Conservation (phyloP, 2,797 vertebrate genomes). For the Cottoperca gobio region DNA sequence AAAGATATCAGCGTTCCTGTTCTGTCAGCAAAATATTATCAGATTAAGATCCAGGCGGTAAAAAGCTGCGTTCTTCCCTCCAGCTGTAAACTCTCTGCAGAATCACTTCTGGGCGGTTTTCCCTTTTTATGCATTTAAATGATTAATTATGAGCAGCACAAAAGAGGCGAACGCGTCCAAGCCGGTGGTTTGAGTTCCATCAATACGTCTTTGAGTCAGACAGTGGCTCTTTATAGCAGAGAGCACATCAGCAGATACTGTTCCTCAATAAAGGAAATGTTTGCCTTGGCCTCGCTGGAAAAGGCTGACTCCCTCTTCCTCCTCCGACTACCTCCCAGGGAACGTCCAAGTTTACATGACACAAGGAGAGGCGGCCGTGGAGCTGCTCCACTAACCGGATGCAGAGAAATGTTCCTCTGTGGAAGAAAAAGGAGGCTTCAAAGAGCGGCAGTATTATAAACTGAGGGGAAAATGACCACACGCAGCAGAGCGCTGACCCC, state of each 20-base stretch:
- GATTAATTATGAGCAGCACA: constrained; percentile 64
- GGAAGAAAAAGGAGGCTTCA: constrained; percentile 73
- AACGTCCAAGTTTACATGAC: constrained; percentile 72
- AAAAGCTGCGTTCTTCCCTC: no score
- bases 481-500: constrained; percentile 62
- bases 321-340: constrained; percentile 71
- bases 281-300: no score
- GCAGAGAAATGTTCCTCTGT: constrained; percentile 66
- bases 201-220: constrained; percentile 70
- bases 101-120: constrained; percentile 26
- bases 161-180: constrained; percentile 39
- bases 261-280: constrained; percentile 78
- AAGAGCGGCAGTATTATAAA: constrained; percentile 70
- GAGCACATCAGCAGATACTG: constrained; percentile 71
- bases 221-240: constrained; percentile 73
- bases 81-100: constrained; percentile 39
- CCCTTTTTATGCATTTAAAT: constrained; percentile 30
- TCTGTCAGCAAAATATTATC: no score
- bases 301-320: no score
- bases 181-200: constrained; percentile 47
- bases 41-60: no score
- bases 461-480: constrained; percentile 69
- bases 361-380: constrained; percentile 60
- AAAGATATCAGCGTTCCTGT: no score
- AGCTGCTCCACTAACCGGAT: constrained; percentile 64